Conservation (phyloP, 2,888 invertebrate genomes). For the Onthophagus sagittarius region DNA sequence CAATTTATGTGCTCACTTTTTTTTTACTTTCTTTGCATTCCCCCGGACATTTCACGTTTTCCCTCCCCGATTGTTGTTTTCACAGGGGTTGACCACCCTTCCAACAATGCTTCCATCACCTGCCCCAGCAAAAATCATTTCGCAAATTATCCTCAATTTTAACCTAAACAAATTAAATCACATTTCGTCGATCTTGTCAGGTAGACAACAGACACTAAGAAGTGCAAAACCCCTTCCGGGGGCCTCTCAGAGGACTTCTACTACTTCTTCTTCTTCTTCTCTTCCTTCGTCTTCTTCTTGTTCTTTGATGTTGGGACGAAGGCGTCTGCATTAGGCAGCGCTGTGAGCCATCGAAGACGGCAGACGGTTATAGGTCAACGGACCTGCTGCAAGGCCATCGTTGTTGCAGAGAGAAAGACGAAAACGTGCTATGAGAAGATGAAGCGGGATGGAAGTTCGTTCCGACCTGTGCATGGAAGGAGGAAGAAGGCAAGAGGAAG, state of each 20-base stretch:
- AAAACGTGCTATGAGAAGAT: not conserved
- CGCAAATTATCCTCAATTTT: not conserved
- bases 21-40: not conserved
- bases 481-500: not conserved
- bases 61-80: not conserved
- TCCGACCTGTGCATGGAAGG: not conserved
- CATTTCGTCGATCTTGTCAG: not conserved
- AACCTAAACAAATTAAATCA: not conserved
- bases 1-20: not conserved
- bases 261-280: not conserved
- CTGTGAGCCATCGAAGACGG: not conserved
- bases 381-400: constrained; percentile 37
- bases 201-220: not conserved
- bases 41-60: not conserved
- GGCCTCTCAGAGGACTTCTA: not conserved
- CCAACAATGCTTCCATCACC: not conserved
- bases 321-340: not conserved
- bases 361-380: constrained; percentile 40
- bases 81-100: not conserved
- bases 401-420: constrained; percentile 15
- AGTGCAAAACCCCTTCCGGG: not conserved
- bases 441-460: not conserved
- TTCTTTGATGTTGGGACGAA: not conserved
- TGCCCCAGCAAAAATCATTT: not conserved
- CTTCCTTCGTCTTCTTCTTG: not conserved